Base-by-base conservation (phyloP, 1,140 invertebrate species). In the Aphelenchoides fujianensis region DNA sequence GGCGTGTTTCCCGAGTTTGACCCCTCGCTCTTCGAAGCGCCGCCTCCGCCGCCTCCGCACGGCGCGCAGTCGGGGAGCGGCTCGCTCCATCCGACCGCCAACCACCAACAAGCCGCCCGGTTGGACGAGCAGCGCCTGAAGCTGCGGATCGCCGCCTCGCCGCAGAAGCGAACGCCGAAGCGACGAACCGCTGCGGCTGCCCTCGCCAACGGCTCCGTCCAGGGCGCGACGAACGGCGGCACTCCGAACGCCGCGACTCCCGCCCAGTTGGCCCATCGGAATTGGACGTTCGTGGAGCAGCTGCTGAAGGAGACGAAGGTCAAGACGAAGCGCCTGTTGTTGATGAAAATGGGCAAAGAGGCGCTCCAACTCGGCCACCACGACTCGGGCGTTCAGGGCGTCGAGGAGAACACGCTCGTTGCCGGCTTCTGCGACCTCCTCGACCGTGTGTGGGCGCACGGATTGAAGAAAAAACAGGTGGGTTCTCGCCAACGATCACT, bases 271-370 rank as follows among this genome's bases (percentile, higher is more conserved):
- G 93, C 93, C n/a, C 93, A 97, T 85, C 93, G 93, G 16, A 97
- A 98, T 86, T 95, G 93, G 91, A 93, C 92, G 48, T 98, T 98
- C 88, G 94, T 99, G 23, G 93, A 98, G 83, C 94, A 95, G 82
- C 88, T 98, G 73, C 87, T 98, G 16, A 87, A 86, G 76, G 89
- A 89, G 79, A 87, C 86, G 53, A 89, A 88, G 83, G 78, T 71
- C 2, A 83, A 79, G 64, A 98, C 95, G 0, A 98, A 98, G 86
- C 87, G 94, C 81, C 97, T 98, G 93, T 85, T 98, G 34, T 89
- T 99, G 0, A 93, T 96, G 78, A 98, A 98, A 88, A 93, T 99
- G 91, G 93, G 93, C 1, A 92, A 92, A 9, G 96, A 98, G 88
- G 92, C 92, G 0, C 90, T 92, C 2, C 91, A 92, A 66, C 85